phyloP scores from a whole-genome alignment of 2,888 invertebrate species.

The Volucella inanis region DNA sequence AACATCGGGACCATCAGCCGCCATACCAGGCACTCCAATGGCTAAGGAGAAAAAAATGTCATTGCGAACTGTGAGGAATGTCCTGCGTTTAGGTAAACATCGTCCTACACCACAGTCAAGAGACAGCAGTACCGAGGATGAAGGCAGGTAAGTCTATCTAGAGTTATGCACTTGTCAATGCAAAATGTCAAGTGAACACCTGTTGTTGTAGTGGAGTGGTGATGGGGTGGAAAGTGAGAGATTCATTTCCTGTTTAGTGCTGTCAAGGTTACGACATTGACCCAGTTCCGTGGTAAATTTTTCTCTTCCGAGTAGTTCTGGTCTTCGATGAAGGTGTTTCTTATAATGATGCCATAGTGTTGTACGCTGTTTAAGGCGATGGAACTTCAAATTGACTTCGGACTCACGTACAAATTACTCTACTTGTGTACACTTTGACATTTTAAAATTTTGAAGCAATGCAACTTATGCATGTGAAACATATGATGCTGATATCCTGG shows the following conservation, averaged over 20 bases:
- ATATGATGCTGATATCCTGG: no score
- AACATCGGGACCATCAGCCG: slow-evolving; percentile 45
- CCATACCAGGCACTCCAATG: slow-evolving; percentile 66
- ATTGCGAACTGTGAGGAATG: slow-evolving; percentile 79
- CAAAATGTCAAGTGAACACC: slow-evolving; percentile 47
- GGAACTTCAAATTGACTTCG: slow-evolving; percentile 8
- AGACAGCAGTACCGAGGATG: slow-evolving; percentile 81
- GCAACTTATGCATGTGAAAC: no score
- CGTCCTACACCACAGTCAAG: slow-evolving; percentile 78
- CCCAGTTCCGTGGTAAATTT: slow-evolving; percentile 44
- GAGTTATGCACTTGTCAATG: not conserved
- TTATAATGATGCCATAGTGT: not conserved
- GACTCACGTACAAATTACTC: no score
- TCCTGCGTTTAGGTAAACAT: slow-evolving; percentile 79
- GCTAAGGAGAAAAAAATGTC: slow-evolving; percentile 79
- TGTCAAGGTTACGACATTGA: slow-evolving; percentile 68
- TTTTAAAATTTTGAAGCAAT: no score
- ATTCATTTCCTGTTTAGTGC: slow-evolving; percentile 16
- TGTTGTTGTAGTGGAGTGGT: slow-evolving; percentile 53
- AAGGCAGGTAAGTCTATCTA: slow-evolving; percentile 78
- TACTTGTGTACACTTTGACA: no score
- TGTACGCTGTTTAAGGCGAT: slow-evolving; percentile 7
- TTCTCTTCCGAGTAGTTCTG: not conserved
- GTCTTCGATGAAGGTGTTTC: slow-evolving; percentile 14
- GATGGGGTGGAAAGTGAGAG: not conserved